These are phyloP conservation scores for Nipponacmea schrenckii DNA, from an alignment of 2,888 invertebrate genomes.

Conservation along the genomic window DNA sequence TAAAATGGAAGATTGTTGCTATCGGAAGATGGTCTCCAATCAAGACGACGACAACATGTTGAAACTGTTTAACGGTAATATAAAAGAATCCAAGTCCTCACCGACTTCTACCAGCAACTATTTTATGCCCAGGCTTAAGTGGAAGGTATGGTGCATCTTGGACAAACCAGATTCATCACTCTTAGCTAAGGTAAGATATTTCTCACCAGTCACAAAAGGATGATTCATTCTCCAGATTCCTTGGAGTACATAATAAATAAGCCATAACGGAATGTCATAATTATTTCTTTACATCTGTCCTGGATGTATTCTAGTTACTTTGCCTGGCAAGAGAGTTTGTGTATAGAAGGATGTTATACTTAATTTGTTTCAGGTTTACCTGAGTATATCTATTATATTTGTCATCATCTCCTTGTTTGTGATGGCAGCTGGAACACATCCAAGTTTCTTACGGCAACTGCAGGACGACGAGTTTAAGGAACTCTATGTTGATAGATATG, in stretches of 20 bases:
- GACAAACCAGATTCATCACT: constrained; percentile 34
- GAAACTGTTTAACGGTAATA: constrained; percentile 23
- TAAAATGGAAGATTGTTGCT: constrained; percentile 36
- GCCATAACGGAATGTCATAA: too few relatives aligned
- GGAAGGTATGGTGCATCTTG: constrained; percentile 26
- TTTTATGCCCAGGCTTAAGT: constrained; percentile 16
- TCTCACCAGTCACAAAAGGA: too few relatives aligned
- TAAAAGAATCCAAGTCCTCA: constrained; percentile 17
- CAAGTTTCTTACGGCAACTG: constrained; percentile 35
- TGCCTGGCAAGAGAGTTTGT: too few relatives aligned
- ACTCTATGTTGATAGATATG: constrained; percentile 36
- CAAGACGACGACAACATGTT: constrained; percentile 28
- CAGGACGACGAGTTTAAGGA: constrained; percentile 37
- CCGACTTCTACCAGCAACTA: constrained; percentile 9
- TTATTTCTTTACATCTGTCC: not conserved
- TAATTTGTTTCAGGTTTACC: constrained; percentile 42
- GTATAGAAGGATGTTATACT: too few relatives aligned
- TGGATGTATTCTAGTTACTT: not conserved
- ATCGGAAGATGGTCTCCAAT: constrained; percentile 29
- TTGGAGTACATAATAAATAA: too few relatives aligned
- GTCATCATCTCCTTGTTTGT: constrained; percentile 49
- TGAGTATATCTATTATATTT: constrained; percentile 36
- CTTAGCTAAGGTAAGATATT: constrained; percentile 30
- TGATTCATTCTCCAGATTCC: too few relatives aligned
- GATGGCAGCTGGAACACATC: constrained; percentile 47